Base-by-base conservation (phyloP, 2,888 invertebrate species). In the Tenthredo amoena region DNA sequence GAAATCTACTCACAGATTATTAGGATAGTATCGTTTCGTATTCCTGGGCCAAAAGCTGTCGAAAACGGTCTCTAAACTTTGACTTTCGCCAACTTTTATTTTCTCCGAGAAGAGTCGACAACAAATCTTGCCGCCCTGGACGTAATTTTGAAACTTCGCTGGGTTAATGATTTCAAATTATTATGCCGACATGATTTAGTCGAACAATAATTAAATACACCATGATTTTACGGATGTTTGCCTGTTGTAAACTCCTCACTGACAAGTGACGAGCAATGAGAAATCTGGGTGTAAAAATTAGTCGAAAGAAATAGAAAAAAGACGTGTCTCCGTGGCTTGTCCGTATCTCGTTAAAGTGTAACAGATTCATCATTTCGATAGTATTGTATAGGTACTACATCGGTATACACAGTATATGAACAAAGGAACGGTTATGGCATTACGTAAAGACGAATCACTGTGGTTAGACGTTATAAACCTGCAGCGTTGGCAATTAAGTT, bases 401-500 rank as follows among this genome's bases (percentile, higher is more conserved):
- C 47, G 26, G 47, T 26, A 76, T 76, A 26, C 6, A 18, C 4
- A 76, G 34, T 77, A 55, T 50, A 31, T 37, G 71, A 34, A 71
- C 34, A 71, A n/a, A 74, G 72, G 21, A 10, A 21, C 21, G n/a
- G 18, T 74, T 74, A 43, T 43, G 72, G 72, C 43, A 74, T 77
- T 77, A 77, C 50, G 76, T 77, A 77, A 55, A 77, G 50, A 7
- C 50, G 26, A 77, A 77, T 77, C 77, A 31, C 50, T 34, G 77
- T 34, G 55, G 55, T 55, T 55, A 55, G 77, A 50, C n/a, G 12
- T 55, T 77, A 40, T 62, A 58, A 40, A 43, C 74, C 40, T 37
- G 40, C 62, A 58, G 15, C 81, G 6, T 81, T 62, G n/a, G 81
- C 81, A 81, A 81, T 81, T 81, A 81, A 62, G 37, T 81, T 81